Percentiles rank a stretch among this genome's conserved stretches.
phyloP scores from a whole-genome alignment of 2,888 invertebrate species.

The Eulithis prunata region DNA sequence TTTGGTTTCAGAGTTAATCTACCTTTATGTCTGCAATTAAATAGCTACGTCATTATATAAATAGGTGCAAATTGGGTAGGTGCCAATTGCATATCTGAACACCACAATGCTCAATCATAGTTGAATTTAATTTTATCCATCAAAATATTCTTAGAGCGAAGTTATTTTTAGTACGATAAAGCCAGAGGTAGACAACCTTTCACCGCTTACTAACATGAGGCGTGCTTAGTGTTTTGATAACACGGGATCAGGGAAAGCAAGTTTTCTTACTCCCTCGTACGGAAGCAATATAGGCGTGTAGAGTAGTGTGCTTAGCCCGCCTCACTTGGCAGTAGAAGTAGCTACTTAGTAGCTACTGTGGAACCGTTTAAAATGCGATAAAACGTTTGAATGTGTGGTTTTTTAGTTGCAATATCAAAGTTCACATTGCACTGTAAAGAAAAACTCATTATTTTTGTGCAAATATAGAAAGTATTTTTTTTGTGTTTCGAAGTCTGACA shows the following conservation, averaged over 20 bases:
- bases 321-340: conserved; percentile 53
- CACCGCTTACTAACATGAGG: conserved; percentile 34
- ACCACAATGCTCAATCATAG: conserved; percentile 1
- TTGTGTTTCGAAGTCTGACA: too few relatives aligned
- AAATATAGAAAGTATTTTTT: too few relatives aligned
- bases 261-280: conserved; percentile 51
- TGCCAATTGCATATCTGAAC: background rate
- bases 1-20: conserved; percentile 7
- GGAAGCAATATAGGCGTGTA: conserved; percentile 50
- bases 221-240: conserved; percentile 53
- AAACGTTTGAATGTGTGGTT: conserved; percentile 27
- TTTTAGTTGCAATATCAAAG: conserved; percentile 17
- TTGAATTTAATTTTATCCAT: too few relatives aligned
- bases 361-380: conserved; percentile 27
- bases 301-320: conserved; percentile 56
- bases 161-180: conserved; percentile 3
- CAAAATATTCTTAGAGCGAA: too few relatives aligned
- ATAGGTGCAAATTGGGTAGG: background rate
- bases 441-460: too few relatives aligned
- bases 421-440: background rate
- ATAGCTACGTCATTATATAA: background rate
- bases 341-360: conserved; percentile 44
- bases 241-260: conserved; percentile 48
- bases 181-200: conserved; percentile 7
- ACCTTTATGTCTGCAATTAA: background rate